Evolutionary conservation across 2,797 vertebrate genomes (phyloP).

Genomic region (Gymnothorax javanicus): DNA sequence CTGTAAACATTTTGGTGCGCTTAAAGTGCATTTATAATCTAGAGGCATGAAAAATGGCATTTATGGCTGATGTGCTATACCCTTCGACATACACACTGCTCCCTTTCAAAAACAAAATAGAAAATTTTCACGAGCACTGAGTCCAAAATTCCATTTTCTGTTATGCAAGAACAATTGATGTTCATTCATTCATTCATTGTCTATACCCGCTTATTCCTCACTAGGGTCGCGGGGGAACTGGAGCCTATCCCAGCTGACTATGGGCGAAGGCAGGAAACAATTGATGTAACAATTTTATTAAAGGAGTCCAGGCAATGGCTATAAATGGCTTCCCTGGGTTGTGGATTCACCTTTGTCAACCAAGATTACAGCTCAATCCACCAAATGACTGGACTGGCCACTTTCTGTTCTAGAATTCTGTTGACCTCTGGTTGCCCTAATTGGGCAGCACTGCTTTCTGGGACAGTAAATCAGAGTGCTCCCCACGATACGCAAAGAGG

Average conservation of each 20-base stretch:
- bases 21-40: conserved; percentile 66
- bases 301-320: background rate
- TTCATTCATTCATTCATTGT: too few relatives aligned
- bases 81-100: background rate
- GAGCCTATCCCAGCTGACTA: too few relatives aligned
- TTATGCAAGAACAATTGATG: too few relatives aligned
- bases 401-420: conserved; percentile 29
- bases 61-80: background rate
- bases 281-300: too few relatives aligned
- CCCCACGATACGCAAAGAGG: background rate
- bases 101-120: background rate
- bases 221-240: too few relatives aligned
- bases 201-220: too few relatives aligned
- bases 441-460: conserved; percentile 29
- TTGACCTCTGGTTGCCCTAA: conserved; percentile 16
- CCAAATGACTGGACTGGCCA: conserved; percentile 10
- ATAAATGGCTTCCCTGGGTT: background rate
- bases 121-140: background rate
- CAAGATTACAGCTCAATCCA: conserved; percentile 31
- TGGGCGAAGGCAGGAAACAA: too few relatives aligned
- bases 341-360: conserved; percentile 28
- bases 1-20: background rate
- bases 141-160: background rate
- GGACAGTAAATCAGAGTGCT: conserved; percentile 28
- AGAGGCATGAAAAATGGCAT: conserved; percentile 64